phyloP scores from a whole-genome alignment of 35 echinoderm and acorn worm genomes.

The Lytechinus variegatus region DNA sequence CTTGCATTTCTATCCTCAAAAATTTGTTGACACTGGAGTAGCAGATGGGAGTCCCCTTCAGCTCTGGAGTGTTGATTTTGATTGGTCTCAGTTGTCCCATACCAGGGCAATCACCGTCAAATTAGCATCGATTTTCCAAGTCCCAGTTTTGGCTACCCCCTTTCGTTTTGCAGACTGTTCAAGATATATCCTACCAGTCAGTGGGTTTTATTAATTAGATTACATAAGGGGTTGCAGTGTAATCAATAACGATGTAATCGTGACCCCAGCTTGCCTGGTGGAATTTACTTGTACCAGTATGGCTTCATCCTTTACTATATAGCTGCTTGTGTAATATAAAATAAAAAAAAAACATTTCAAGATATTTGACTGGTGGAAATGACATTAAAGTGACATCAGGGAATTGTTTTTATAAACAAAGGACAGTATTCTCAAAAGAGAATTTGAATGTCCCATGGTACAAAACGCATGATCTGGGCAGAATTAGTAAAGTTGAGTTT shows the following conservation, averaged over 20 bases:
- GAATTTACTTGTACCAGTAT: neutral
- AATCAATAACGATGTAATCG: neutral
- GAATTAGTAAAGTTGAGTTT: no score
- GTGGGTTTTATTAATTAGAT: neutral
- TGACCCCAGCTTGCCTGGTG: neutral
- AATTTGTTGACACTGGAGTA: neutral
- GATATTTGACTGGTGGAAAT: no score
- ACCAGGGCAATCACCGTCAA: neutral
- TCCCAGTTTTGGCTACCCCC: neutral
- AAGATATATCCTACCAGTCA: neutral
- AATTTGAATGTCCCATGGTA: no score
- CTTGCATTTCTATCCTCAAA: neutral
- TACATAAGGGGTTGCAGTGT: constrained; percentile 5
- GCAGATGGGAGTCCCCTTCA: constrained; percentile 15
- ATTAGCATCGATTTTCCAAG: neutral
- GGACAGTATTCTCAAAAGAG: no score
- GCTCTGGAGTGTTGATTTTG: neutral
- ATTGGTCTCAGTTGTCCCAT: neutral
- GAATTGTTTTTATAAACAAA: no score
- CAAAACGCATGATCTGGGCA: no score
- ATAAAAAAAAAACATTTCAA: no score
- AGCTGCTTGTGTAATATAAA: neutral
- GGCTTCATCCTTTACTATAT: neutral
- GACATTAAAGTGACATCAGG: no score
- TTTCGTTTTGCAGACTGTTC: neutral